A percentile compares a stretch with the other conserved stretches of the same genome.
phyloP scores from a whole-genome alignment of 2,888 invertebrate species.

The Cataglyphis cursor region DNA sequence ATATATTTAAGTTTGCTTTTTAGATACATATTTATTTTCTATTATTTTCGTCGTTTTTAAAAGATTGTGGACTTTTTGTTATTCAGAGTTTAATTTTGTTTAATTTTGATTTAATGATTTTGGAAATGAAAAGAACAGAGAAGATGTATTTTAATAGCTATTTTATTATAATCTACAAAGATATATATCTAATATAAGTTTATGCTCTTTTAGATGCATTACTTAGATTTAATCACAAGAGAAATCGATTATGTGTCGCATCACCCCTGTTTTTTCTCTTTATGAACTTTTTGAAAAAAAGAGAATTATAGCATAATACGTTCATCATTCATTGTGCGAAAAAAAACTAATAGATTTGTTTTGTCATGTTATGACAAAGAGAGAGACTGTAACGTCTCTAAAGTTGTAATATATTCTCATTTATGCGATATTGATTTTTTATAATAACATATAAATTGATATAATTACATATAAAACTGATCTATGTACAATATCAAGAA shows the following conservation, averaged over 20 bases:
- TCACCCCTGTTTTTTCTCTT: background rate
- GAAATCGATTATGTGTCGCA: background rate
- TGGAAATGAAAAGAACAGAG: background rate
- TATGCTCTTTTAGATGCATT: background rate
- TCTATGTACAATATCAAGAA: conserved; percentile 1
- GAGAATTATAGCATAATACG: background rate
- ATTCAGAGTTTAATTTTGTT: background rate
- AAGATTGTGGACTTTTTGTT: background rate
- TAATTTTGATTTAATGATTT: conserved; percentile 1
- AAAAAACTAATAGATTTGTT: background rate
- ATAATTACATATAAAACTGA: background rate
- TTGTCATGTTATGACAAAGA: background rate
- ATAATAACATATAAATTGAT: background rate
- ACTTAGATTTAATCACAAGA: background rate
- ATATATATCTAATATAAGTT: background rate
- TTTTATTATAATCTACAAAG: background rate
- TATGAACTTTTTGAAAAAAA: conserved; percentile 1
- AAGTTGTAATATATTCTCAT: background rate
- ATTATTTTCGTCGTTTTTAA: background rate
- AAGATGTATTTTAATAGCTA: background rate
- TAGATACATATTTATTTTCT: background rate
- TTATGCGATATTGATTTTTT: background rate
- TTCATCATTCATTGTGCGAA: background rate
- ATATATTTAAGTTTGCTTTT: background rate
- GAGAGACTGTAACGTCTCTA: background rate